Conservation (phyloP, 2,113 vertebrate species). For the Phaethornis superciliosus region DNA sequence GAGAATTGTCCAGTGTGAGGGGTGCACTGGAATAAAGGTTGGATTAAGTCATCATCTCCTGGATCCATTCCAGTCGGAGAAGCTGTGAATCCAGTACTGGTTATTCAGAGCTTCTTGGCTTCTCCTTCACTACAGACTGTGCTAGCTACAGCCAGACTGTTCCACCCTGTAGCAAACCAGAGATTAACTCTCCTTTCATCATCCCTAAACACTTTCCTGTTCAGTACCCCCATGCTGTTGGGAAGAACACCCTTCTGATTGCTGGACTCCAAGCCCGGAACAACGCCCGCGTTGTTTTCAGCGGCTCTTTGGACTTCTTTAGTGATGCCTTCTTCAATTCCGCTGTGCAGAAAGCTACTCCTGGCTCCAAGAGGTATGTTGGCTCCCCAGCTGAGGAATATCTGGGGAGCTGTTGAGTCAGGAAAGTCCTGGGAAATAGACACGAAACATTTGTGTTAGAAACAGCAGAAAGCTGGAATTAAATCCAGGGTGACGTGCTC, state of each 20-base stretch:
- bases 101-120: neutral
- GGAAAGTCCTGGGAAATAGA: neutral
- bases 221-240: conserved; percentile 95
- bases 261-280: conserved; percentile 96
- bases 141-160: neutral
- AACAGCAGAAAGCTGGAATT: neutral
- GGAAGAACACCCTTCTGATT: conserved; percentile 95
- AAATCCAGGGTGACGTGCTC: accelerated
- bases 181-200: too few relatives aligned
- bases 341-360: conserved; percentile 88
- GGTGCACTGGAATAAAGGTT: neutral
- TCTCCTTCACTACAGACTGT: too few relatives aligned
- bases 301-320: conserved; percentile 95
- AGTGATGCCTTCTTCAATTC: conserved; percentile 96
- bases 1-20: neutral
- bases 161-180: neutral
- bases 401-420: accelerated
- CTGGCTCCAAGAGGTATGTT: conserved; percentile 86
- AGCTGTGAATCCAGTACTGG: neutral
- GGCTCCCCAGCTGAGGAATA: neutral
- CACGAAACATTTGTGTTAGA: neutral
- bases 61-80: neutral
- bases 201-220: accelerated
- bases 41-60: neutral
- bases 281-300: conserved; percentile 95